These are phyloP conservation scores for Microctenopoma stevenorrisi DNA, from an alignment of 2,797 vertebrate genomes.

Conservation along the genomic window DNA sequence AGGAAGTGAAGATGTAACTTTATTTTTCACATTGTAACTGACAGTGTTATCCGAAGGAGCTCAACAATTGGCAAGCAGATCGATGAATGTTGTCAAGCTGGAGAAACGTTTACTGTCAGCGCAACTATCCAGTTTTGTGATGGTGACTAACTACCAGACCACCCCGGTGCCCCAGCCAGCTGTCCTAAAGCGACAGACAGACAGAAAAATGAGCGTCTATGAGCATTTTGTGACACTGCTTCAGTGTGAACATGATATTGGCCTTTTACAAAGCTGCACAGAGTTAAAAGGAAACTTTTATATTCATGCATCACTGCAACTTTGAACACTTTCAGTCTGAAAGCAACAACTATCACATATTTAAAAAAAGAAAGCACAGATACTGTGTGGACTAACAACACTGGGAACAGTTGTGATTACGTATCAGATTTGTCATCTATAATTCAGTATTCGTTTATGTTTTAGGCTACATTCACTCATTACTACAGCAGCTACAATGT, in stretches of 20 bases:
- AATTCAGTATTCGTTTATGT: constrained; percentile 20
- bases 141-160: constrained; percentile 59
- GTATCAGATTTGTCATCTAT: constrained; percentile 45
- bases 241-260: constrained; percentile 41
- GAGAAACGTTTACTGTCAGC: constrained; percentile 43
- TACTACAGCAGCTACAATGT: constrained; percentile 50
- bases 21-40: constrained; percentile 41
- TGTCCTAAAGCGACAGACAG: constrained; percentile 53
- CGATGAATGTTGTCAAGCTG: constrained; percentile 18
- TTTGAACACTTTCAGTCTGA: constrained; percentile 55
- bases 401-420: constrained; percentile 36
- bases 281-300: constrained; percentile 40
- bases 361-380: constrained; percentile 56
- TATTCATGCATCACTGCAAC: constrained; percentile 68
- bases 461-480: constrained; percentile 37
- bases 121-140: constrained; percentile 50
- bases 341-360: constrained; percentile 31
- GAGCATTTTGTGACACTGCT: constrained; percentile 34
- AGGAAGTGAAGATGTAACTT: constrained; percentile 50
- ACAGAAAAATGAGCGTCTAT: constrained; percentile 38
- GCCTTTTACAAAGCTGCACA: constrained; percentile 47
- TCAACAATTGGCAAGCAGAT: constrained; percentile 48
- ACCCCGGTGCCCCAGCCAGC: constrained; percentile 53
- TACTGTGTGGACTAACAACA: constrained; percentile 39
- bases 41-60: constrained; percentile 30